Evolutionary conservation across 2,113 vertebrate species (phyloP), one percentile per base, ranked within the genome.

Genomic region (Columba livia): DNA sequence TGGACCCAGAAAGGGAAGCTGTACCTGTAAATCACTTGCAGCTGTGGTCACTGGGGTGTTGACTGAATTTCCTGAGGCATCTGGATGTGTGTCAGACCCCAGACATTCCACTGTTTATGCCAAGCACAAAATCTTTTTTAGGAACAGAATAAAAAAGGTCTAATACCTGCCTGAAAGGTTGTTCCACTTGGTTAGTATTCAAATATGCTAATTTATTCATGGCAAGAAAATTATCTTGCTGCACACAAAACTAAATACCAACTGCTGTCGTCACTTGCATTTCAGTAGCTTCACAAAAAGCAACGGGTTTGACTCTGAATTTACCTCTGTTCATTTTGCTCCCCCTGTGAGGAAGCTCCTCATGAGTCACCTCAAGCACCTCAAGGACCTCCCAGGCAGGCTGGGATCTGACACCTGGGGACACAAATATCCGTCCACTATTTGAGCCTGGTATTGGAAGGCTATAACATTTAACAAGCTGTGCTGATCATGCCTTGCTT

Each of bases 181-280:
- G 58, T 79, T 94, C 36, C 13, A 53, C 51, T 26, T 53, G 51
- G 10, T 91, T 95, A 83, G 38, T 91, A 94, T 94, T 94, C 71
- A 93, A 79, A 77, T 93, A 88, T 95, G 62, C 15, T 91, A 82
- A 95, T 90, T 53, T 92, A 93, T 94, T 94, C 64, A 62, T 42
- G 38, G 36, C 2, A 85, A 72, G 26, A 77, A 66, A 82, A 87
- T 31, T 7, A 88, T 42, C 70, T 71, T 72, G 53, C 61, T 15
- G 29, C 32, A 79, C 32, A 70, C 42, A 78, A 80, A 90, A 48
- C 32, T 56, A 72, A 79, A 64, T 24, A 8, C 17, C 65, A n/a
- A 20, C 70, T 78, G 60, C 36, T 77, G 60, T 38, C 3, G 1
- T 42, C 44, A 34, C 58, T 83, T 85, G 42, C 17, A 16, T 79